These are phyloP conservation scores for Ectropis crepuscularia DNA, from an alignment of 2,888 invertebrate species.

Conservation along the genomic window DNA sequence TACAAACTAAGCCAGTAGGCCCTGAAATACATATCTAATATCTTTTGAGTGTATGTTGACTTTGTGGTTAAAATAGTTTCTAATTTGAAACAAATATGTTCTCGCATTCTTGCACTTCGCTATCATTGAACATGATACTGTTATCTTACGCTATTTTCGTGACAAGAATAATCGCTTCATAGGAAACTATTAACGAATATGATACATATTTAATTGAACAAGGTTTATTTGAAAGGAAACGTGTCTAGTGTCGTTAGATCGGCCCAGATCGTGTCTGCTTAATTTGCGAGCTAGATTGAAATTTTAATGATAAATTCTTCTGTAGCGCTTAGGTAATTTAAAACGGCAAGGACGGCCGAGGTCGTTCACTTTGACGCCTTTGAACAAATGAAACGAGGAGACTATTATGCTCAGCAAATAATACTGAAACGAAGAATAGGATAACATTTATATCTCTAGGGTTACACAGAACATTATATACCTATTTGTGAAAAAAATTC, in stretches of 20 bases:
- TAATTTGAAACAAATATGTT: too few species aligned
- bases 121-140: slow-evolving; percentile 72
- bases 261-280: slow-evolving; percentile 37
- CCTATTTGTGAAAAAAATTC: too few species aligned
- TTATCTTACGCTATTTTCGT: slow-evolving; percentile 79
- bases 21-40: too few species aligned
- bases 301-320: slow-evolving; percentile 34
- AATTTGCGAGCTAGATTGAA: slow-evolving; percentile 29
- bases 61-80: too few species aligned
- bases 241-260: slow-evolving; percentile 39
- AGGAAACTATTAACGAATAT: slow-evolving; percentile 74
- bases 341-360: slow-evolving; percentile 19
- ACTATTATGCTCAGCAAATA: too few species aligned
- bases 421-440: too few species aligned
- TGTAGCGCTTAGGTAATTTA: slow-evolving; percentile 15
- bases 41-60: too few species aligned
- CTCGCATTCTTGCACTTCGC: slow-evolving; percentile 60
- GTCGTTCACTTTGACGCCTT: slow-evolving; percentile 25
- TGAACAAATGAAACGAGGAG: background rate
- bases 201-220: slow-evolving; percentile 64
- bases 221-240: slow-evolving; percentile 56
- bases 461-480: too few species aligned
- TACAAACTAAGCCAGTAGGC: too few species aligned
- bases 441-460: too few species aligned
- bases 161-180: slow-evolving; percentile 76